Evolutionary conservation across 35 echinoderm and acorn worm species (phyloP), one percentile per base, ranked within the genome.

Genomic region (Apostichopus californicus): DNA sequence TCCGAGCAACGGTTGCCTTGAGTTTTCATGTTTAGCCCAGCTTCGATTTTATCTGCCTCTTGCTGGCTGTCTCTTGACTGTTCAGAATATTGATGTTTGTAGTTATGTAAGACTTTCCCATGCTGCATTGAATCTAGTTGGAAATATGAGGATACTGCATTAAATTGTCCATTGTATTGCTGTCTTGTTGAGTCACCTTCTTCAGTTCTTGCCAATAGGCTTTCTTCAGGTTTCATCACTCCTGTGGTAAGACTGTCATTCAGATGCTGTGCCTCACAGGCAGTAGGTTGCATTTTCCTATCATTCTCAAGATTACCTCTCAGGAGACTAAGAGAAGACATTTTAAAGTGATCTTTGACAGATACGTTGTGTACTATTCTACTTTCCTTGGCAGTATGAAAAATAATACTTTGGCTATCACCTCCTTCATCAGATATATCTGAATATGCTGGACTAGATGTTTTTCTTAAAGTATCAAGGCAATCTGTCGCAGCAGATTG

Each of bases 351-450:
- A 8, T 89, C 61, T 9, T 6, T 63, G 8, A 52, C 68, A 65
- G 68, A 54, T 7, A 75, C 57, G 26, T 23, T 65, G 15, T 75
- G 61, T 7, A 46, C 4, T 54, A 89, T 75, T 63, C 63, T 68
- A 34, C 60, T 73, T 52, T 89, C 86, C 86, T 89, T 65, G 20
- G 86, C 18, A 75, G 14, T 72, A 72, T 53, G 61, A 89, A 89
- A 89, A 9, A 89, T 46, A 5, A 46, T 78, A 80, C 72, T 90
- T 11, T 94, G 93, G 22, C 63, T 73, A 20, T 96, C 95, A 9
- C 92, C 95, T 88, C 93, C 93, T 71, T 94, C 97, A 90, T 99
- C 95, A 78, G 97, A 99, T 14, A 99, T 99, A 88, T 99, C 97
- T 13, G 97, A 99, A 86, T 99, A 99, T 64, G 97, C 97, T 34